Evolutionary conservation across 2,888 invertebrate genomes (phyloP), one percentile per base, ranked within the genome.

Genomic region (Lacanobia oleracea): DNA sequence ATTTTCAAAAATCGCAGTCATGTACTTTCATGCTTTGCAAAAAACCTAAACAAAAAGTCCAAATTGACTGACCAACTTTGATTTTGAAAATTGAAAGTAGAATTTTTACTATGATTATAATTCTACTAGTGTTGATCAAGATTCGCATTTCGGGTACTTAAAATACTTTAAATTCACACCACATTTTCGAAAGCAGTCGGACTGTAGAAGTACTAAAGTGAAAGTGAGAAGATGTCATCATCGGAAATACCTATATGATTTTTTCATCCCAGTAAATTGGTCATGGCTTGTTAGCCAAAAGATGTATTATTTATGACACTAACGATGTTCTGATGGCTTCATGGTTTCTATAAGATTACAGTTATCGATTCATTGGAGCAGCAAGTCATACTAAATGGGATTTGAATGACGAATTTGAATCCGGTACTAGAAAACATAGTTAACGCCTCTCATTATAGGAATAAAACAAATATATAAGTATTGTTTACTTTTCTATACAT

Each of bases 271-370:
- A 54, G 21, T 57, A 77, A 82, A 79, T 84, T 82, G 61, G 81
- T 75, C 50, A 72, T 61, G 77, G 61, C 48, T 84, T 73, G 86
- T 85, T 82, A 78, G 18, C 33, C n/a, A 60, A 61, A 40, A 69
- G 45, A 80, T 65, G 33, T 64, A 50, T 64, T 67, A 27, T 60
- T 16, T 72, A 48, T 68, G 33, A 66, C 66, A 69, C 61, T 79
- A 77, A 83, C 56, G 72, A 81, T 73, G 12, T 72, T 70, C 53
- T 73, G 62, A 75, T 75, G 37, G 16, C n/a, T 54, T 60, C 33
- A 37, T 59, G 63, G 43, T 85, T 83, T 85, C 79, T 75, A 69
- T 66, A 62, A 77, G 45, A 85, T 77, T 75, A 76, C 71, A 65
- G 76, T 54, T 69, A 74, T 72, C n/a, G 54, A 64, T 56, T 66